These are phyloP conservation scores for Hippoglossus hippoglossus DNA, from an alignment of 2,797 vertebrate genomes.

Conservation along the genomic window DNA sequence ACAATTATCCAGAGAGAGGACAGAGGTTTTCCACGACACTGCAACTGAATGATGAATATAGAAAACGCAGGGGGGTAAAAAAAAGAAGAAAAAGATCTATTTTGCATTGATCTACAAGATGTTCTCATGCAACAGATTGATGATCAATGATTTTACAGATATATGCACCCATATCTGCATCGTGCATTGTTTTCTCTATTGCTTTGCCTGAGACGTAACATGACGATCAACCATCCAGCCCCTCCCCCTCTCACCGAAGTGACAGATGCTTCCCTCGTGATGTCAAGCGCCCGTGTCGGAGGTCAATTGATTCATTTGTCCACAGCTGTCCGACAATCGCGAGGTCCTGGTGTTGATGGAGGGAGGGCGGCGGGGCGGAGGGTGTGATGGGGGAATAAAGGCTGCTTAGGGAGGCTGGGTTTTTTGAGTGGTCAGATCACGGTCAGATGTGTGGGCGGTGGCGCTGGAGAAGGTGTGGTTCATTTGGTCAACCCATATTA, in stretches of 20 bases:
- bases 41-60: slow-evolving; percentile 24
- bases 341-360: slow-evolving; percentile 27
- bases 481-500: slow-evolving; percentile 82
- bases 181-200: slow-evolving; percentile 31
- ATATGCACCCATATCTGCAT: slow-evolving; percentile 35
- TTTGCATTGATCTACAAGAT: slow-evolving; percentile 26
- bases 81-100: slow-evolving; percentile 10
- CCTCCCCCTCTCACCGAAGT: slow-evolving; percentile 20
- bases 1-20: slow-evolving; percentile 8
- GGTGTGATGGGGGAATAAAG: slow-evolving; percentile 10
- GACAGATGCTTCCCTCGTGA: slow-evolving; percentile 76
- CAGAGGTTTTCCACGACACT: slow-evolving; percentile 1
- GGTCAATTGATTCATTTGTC: slow-evolving; percentile 80
- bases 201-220: slow-evolving; percentile 60
- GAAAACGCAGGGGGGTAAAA: slow-evolving; percentile 2
- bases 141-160: slow-evolving; percentile 20
- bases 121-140: slow-evolving; percentile 33
- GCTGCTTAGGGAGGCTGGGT: slow-evolving; percentile 33
- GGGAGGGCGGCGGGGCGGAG: neutral
- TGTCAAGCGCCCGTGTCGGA: slow-evolving; percentile 69
- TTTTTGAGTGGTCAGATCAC: slow-evolving; percentile 54
- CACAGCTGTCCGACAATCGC: slow-evolving; percentile 65
- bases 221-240: slow-evolving; percentile 34
- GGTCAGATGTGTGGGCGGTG: slow-evolving; percentile 61
- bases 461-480: slow-evolving; percentile 77